Evolutionary conservation across 2,113 vertebrate genomes (phyloP).

Genomic region (Rhabdornis inornatus): DNA sequence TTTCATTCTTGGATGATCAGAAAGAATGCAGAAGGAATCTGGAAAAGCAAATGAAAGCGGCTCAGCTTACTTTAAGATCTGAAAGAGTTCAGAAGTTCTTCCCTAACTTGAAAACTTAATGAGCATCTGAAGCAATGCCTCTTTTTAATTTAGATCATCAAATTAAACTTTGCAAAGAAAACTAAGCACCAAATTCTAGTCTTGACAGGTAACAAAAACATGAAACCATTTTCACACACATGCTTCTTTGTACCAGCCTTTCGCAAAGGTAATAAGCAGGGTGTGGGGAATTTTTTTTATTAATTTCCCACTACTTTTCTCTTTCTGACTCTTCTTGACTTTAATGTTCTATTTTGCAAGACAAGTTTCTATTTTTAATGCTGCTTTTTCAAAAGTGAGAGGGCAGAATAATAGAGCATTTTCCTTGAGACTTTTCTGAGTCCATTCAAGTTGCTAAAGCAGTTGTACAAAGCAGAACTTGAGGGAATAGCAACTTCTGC

Average conservation of each 20-base stretch:
- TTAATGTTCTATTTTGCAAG: not conserved
- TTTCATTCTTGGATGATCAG: conserved; percentile 37
- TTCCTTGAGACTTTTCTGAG: not conserved
- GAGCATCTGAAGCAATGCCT: conserved; percentile 14
- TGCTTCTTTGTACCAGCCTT: not conserved
- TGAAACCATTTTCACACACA: not conserved
- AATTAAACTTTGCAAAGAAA: conserved; percentile 2
- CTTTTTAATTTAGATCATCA: conserved; percentile 25
- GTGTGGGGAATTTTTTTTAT: not conserved
- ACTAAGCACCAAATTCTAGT: not conserved
- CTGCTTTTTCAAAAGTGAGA: not conserved
- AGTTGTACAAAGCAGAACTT: not conserved
- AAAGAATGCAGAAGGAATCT: conserved; percentile 54
- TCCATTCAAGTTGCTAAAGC: not conserved
- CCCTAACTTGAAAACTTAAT: not conserved
- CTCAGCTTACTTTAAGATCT: not conserved
- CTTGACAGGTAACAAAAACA: not conserved
- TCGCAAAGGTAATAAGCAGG: not conserved
- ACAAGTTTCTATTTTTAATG: not conserved
- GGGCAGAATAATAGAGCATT: not conserved
- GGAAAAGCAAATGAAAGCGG: not conserved
- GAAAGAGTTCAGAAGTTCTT: not conserved
- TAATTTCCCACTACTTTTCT: not conserved
- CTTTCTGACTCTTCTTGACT: not conserved
- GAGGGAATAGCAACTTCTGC: not conserved